Evolutionary conservation across 2,888 invertebrate species (phyloP).

Genomic region (Thymelicus lineola): DNA sequence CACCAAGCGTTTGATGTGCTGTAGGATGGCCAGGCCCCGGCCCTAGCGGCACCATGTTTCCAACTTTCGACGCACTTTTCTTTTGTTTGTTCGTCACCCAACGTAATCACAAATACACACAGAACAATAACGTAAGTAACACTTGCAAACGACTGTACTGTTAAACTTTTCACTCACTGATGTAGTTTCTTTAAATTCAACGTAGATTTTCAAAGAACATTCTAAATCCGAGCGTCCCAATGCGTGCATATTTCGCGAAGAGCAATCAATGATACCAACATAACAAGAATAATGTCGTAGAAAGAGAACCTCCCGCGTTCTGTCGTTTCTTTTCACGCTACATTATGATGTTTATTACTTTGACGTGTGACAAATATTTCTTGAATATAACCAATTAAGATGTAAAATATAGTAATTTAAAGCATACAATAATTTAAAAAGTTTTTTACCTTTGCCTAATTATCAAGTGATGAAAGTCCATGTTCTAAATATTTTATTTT

Average conservation of each 20-base stretch:
- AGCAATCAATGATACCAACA: constrained; percentile 69
- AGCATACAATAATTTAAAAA: background rate
- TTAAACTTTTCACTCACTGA: constrained; percentile 63
- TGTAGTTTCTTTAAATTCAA: constrained; percentile 67
- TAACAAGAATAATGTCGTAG: constrained; percentile 58
- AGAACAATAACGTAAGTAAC: constrained; percentile 61
- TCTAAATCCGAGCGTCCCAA: constrained; percentile 82
- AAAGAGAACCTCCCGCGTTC: constrained; percentile 28
- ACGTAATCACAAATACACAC: constrained; percentile 76
- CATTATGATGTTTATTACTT: too few species aligned
- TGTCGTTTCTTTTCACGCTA: constrained; percentile 6
- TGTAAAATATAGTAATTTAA: background rate
- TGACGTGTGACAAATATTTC: too few species aligned
- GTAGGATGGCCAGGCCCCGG: constrained; percentile 86
- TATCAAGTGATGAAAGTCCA: too few species aligned
- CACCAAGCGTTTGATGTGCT: constrained; percentile 81
- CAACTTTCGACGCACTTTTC: constrained; percentile 78
- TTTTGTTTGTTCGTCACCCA: constrained; percentile 77
- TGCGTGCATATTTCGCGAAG: constrained; percentile 83
- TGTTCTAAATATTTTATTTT: background rate
- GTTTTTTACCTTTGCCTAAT: background rate
- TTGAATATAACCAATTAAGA: too few species aligned
- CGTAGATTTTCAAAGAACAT: constrained; percentile 79
- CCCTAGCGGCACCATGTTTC: constrained; percentile 90
- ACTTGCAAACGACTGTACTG: constrained; percentile 56